Base-by-base conservation (phyloP, 2,113 vertebrate genomes). In the Paramisgurnus dabryanus region DNA sequence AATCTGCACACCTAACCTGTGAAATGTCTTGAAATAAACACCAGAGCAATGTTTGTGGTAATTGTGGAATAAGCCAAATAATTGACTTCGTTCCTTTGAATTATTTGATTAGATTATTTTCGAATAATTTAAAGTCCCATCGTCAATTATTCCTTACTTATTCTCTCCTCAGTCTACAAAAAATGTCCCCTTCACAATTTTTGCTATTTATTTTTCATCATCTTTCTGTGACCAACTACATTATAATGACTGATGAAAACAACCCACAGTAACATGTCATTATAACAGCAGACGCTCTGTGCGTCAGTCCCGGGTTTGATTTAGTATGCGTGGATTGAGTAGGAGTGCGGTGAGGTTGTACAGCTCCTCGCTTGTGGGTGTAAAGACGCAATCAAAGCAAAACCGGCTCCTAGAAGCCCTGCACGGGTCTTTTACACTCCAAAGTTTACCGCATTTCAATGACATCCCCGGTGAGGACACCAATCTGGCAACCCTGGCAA, bases 401-500 rank as follows among this genome's bases (percentile, higher is more conserved):
- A 81, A 60, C 53, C 40, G 50, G 64, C 64, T 58, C 55, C 67
- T 11, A 68, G 8, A 66, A 55, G 27, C 41, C 3, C 22, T 9
- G 64, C 69, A 43, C 13, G 39, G 4, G 34, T 76, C 27, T 63
- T 50, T 80, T 34, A 58, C 47, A 60, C 69, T 66, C 69, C 61
- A 66, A 55, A 80, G 80, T 17, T 50, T n/a, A 13, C 55, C 34
- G 15, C n/a, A 41, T 45, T 66, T 83, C 60, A 83, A 12, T 76
- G 78, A n/a, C 67, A 64, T 70, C 49, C 53, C 40, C 34, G 41
- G 10, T 6, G 27, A 40, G 63, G 83, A 34, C 77, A 68, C 8
- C 41, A 83, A 80, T 70, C 76, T 79, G 73, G 64, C 67, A 85
- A 78, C 72, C 39, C 58, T n/a, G 67, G 39, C 78, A 45, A 76